Evolutionary conservation across 2,113 vertebrate species (phyloP), one percentile per base, ranked within the genome.

Genomic region (Tachysurus vachellii): DNA sequence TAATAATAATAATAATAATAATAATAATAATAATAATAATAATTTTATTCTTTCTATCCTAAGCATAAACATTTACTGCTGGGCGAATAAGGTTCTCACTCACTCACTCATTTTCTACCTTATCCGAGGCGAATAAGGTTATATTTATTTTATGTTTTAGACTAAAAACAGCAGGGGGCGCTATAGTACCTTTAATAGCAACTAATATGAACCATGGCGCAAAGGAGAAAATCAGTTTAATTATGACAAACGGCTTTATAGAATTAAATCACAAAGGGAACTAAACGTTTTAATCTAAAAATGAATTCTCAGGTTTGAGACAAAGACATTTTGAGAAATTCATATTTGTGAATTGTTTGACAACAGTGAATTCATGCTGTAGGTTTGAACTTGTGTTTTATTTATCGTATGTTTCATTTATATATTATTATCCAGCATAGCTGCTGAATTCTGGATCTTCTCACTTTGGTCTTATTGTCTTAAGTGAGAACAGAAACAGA

Each of bases 91-190:
- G 1, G 0, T 17, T 21, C n/a, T n/a, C n/a, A n/a, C n/a, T n/a
- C n/a, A n/a, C n/a, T n/a, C n/a, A n/a, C n/a, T n/a, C n/a, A n/a
- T n/a, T n/a, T n/a, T n/a, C n/a, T n/a, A n/a, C n/a, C n/a, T n/a
- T n/a, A n/a, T n/a, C n/a, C n/a, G n/a, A n/a, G 23, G 16, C 9
- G 26, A 17, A 14, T 31, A 64, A n/a, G 1, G 0, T 17, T 21
- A 59, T 26, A 66, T 28, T 28, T 66, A 28, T 0, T 66, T 70
- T 70, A 42, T 70, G 79, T 80, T 36, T 53, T 54, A 17, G n/a
- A 1, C 0, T 73, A 1, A 14, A 21, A 62, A 66, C 88, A 82
- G 31, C 28, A 87, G 88, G 59, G 62, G 88, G 47, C 85, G 50
- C 17, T 82, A 56, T 23, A 85, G 54, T 36, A 28, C 36, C 28